Percentiles rank a stretch among this genome's conserved stretches.
These are phyloP conservation scores for Oligia fasciuncula DNA, from an alignment of 2,888 invertebrate species.

Conservation along the genomic window DNA sequence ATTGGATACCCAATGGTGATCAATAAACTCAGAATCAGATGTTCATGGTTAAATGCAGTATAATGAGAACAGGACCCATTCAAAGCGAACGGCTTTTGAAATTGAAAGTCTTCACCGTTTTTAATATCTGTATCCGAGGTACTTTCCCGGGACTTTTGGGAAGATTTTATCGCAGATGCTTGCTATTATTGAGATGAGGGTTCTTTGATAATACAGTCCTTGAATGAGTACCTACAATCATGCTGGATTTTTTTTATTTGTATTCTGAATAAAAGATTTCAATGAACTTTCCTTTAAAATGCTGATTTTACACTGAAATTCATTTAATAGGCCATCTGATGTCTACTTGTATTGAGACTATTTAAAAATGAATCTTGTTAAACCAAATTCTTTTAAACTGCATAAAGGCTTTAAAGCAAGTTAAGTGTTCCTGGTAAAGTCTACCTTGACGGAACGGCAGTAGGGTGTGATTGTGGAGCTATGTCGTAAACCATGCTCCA, in stretches of 20 bases:
- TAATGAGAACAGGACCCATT: slow-evolving; percentile 36
- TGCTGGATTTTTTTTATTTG: slow-evolving; percentile 16
- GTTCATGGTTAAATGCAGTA: slow-evolving; percentile 26
- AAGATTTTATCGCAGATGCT: slow-evolving; percentile 45
- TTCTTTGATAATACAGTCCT: slow-evolving; percentile 46
- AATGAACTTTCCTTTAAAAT: slow-evolving; percentile 26
- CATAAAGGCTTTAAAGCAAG: not conserved
- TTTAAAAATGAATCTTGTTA: not conserved
- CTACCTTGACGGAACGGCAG: no score
- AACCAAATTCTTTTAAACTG: not conserved
- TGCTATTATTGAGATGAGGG: slow-evolving; percentile 48
- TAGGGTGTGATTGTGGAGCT: no score
- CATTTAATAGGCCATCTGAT: slow-evolving; percentile 3
- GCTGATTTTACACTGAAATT: slow-evolving; percentile 9
- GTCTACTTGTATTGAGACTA: not conserved
- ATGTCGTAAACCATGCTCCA: no score
- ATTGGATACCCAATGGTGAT: not conserved
- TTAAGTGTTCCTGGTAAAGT: no score
- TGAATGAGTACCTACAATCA: slow-evolving; percentile 30
- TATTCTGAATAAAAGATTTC: slow-evolving; percentile 22
- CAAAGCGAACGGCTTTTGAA: slow-evolving; percentile 31
- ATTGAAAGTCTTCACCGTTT: slow-evolving; percentile 42
- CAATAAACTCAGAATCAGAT: slow-evolving; percentile 23
- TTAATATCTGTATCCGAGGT: slow-evolving; percentile 48
- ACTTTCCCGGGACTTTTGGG: slow-evolving; percentile 24